These are phyloP conservation scores for Pseudolycoriella hygida DNA, from an alignment of 2,888 invertebrate species.

Conservation along the genomic window DNA sequence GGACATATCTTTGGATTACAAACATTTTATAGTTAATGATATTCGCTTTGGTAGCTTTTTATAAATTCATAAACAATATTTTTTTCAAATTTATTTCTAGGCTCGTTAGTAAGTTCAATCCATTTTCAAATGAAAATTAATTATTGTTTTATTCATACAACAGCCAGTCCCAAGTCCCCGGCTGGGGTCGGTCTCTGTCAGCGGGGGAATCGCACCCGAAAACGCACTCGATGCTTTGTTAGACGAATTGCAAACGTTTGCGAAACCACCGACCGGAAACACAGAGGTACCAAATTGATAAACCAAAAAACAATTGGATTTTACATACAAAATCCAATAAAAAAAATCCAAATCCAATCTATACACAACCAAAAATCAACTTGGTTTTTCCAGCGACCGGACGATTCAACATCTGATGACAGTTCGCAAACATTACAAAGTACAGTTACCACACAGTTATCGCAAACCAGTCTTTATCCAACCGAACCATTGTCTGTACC, in stretches of 20 bases:
- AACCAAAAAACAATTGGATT: neutral
- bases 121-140: neutral
- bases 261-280: conserved; percentile 38
- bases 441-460: conserved; percentile 29
- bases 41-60: too few relatives aligned
- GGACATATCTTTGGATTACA: too few relatives aligned
- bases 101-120: too few relatives aligned
- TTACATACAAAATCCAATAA: neutral
- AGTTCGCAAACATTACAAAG: conserved; percentile 28
- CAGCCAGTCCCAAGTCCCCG: conserved; percentile 44
- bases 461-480: conserved; percentile 24
- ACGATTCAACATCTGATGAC: conserved; percentile 30
- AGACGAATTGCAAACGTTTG: conserved; percentile 83
- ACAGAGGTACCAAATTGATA: conserved; percentile 7
- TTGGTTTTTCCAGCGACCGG: conserved; percentile 18
- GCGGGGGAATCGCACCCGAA: conserved; percentile 48
- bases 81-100: neutral
- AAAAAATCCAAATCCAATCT: neutral
- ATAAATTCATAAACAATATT: neutral
- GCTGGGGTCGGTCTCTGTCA: conserved; percentile 39
- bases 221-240: conserved; percentile 95
- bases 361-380: conserved; percentile 1
- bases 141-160: neutral
- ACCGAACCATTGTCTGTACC: conserved; percentile 6
- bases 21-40: too few relatives aligned